Evolutionary conservation across 2,797 vertebrate genomes (phyloP), one percentile per base, ranked within the genome.

Genomic region (Crypturellus tataupa): DNA sequence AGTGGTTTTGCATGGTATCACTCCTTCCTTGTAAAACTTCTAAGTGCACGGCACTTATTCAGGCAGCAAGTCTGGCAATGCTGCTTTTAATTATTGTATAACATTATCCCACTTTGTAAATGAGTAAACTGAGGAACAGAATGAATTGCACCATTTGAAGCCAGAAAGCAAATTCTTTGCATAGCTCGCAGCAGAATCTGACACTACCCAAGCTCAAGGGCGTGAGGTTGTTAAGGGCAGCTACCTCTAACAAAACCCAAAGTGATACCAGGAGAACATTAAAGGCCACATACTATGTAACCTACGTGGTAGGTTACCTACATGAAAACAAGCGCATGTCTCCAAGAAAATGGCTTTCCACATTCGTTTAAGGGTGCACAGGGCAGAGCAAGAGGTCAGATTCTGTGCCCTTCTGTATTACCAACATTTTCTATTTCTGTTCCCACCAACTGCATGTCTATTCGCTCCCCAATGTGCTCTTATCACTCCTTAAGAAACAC

Each of bases 391-490:
- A 31, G 25, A 49, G 4, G 27, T 70, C 39, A 21, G 44, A 39
- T 44, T 62, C 27, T 46, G 25, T 31, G 37, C 27, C 14, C 27
- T 55, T 20, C 31, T n/a, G 27, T 40, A 31, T 6, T 53, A 29
- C 29, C 37, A 70, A 29, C 13, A 70, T 29, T 23, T 53, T 69
- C 35, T 23, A 11, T 31, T 53, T 53, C 27, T 31, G 27, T 70
- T 40, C 20, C 39, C 35, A 37, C 35, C 27, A 31, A 31, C 47
- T 37, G 51, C 25, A 53, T 15, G 35, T 39, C 27, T 37, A 2
- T 64, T 35, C 27, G 72, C 0, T 1, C 2, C 3, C 2, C 3
- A 31, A 47, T 39, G 35, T 10, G 20, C 5, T 72, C 6, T n/a
- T 65, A 33, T 16, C 6, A 21, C 17, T 60, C 24, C 18, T 21